Percentiles rank a stretch among this genome's conserved stretches.
These are phyloP conservation scores for Mesorhabditis belari DNA, from an alignment of 2,888 invertebrate species.

Conservation along the genomic window DNA sequence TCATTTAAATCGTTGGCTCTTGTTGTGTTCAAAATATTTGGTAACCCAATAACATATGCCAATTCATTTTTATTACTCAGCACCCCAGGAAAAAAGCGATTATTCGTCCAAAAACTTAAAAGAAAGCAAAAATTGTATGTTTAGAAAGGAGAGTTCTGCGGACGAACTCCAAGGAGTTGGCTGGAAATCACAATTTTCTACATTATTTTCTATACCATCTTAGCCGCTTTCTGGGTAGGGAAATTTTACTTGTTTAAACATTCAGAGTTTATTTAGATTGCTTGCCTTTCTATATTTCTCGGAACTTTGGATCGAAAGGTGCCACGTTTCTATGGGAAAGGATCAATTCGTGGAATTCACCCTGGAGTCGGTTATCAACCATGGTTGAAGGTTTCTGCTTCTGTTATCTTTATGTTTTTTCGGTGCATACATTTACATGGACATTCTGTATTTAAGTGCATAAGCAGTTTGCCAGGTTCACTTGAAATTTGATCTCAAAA, in stretches of 20 bases:
- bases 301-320: slow-evolving; percentile 76
- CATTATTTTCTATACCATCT: slow-evolving; percentile 82
- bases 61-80: no score
- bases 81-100: no score
- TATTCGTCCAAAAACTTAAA: no score
- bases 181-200: slow-evolving; percentile 85
- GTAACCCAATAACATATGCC: no score
- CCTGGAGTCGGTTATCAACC: slow-evolving; percentile 96
- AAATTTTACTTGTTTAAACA: no score
- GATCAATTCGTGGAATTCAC: slow-evolving; percentile 82
- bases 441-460: no score
- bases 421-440: neutral
- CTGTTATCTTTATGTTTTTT: neutral
- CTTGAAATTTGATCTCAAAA: no score
- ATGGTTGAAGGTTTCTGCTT: slow-evolving; percentile 67
- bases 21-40: neutral
- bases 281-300: slow-evolving; percentile 87
- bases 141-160: neutral
- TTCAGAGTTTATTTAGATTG: slow-evolving; percentile 58
- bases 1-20: neutral
- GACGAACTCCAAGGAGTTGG: neutral
- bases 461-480: no score
- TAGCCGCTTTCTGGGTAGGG: slow-evolving; percentile 80
- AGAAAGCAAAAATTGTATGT: no score
- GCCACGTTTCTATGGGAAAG: slow-evolving; percentile 82